A percentile compares a stretch with the other conserved stretches of the same genome.
Evolutionary conservation across 2,888 invertebrate genomes (phyloP).

Genomic region (Caenorhabditis panamensis): DNA sequence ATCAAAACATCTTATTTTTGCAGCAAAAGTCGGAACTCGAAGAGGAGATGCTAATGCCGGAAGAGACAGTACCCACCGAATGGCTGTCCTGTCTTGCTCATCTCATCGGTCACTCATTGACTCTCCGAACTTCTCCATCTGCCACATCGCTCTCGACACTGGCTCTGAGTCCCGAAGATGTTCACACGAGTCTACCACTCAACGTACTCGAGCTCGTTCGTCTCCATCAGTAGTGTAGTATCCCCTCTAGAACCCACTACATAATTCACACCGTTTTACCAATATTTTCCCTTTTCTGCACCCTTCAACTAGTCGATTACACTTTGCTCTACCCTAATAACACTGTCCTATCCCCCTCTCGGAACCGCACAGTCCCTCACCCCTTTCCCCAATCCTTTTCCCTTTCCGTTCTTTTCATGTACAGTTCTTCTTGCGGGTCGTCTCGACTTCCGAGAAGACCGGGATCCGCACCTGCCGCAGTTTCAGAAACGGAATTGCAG

Average conservation of each 20-base stretch:
- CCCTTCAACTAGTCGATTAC: slow-evolving; percentile 11
- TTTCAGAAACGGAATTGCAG: slow-evolving; percentile 1
- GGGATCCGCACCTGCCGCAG: not conserved
- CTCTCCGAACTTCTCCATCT: slow-evolving; percentile 11
- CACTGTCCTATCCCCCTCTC: not conserved
- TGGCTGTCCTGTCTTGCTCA: slow-evolving; percentile 55
- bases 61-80: slow-evolving; percentile 37
- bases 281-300: not conserved
- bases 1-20: not conserved
- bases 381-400: not conserved
- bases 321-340: slow-evolving; percentile 1
- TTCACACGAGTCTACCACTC: slow-evolving; percentile 34
- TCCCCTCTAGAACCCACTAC: too few species aligned
- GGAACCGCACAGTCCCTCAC: too few species aligned
- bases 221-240: slow-evolving; percentile 34
- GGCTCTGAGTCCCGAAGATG: slow-evolving; percentile 36
- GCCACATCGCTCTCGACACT: not conserved
- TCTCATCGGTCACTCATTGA: slow-evolving; percentile 51
- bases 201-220: slow-evolving; percentile 48
- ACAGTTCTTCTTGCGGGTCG: slow-evolving; percentile 11
- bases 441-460: not conserved
- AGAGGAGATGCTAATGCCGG: not conserved
- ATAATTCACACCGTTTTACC: slow-evolving; percentile 30
- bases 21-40: slow-evolving; percentile 1
- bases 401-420: slow-evolving; percentile 1